phyloP scores from a whole-genome alignment of 2,888 invertebrate genomes.

The Scaptodrosophila latifasciaeformis region DNA sequence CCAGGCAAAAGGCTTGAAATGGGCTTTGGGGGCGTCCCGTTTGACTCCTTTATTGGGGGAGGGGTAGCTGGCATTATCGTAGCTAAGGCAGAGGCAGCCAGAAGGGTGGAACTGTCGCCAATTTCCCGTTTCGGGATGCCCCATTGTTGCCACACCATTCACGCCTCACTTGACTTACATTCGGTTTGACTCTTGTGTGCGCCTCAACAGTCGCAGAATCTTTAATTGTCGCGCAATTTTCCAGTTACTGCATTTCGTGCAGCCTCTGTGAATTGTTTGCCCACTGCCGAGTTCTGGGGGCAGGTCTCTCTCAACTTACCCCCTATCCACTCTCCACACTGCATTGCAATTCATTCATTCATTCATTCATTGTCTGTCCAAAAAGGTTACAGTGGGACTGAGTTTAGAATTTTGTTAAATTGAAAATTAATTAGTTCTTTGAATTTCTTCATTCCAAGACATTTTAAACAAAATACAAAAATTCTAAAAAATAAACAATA shows the following conservation, averaged over 20 bases:
- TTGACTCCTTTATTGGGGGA: too few species aligned
- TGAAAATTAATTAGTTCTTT: background rate
- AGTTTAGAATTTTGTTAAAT: background rate
- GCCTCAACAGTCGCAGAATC: conserved; percentile 55
- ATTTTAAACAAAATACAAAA: background rate
- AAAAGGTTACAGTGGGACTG: conserved; percentile 34
- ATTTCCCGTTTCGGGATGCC: conserved; percentile 13
- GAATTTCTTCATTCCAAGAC: background rate
- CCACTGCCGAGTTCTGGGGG: background rate
- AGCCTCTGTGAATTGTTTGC: conserved; percentile 19
- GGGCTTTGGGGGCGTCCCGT: too few species aligned
- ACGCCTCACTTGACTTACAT: conserved; percentile 62
- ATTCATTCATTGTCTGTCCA: conserved; percentile 48
- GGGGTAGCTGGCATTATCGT: too few species aligned
- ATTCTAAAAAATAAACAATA: background rate
- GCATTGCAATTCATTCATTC: conserved; percentile 53
- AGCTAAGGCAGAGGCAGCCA: too few species aligned
- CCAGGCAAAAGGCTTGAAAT: too few species aligned
- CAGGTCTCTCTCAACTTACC: conserved; percentile 10
- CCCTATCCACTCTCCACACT: conserved; percentile 27
- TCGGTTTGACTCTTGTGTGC: conserved; percentile 39
- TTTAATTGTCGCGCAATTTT: conserved; percentile 70
- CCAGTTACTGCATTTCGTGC: conserved; percentile 64
- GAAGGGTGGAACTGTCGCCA: too few species aligned
- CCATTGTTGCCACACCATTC: conserved; percentile 38